Evolutionary conservation across 1,140 invertebrate genomes (phyloP), one percentile per base, ranked within the genome.

Genomic region (Pristionchus pacificus): DNA sequence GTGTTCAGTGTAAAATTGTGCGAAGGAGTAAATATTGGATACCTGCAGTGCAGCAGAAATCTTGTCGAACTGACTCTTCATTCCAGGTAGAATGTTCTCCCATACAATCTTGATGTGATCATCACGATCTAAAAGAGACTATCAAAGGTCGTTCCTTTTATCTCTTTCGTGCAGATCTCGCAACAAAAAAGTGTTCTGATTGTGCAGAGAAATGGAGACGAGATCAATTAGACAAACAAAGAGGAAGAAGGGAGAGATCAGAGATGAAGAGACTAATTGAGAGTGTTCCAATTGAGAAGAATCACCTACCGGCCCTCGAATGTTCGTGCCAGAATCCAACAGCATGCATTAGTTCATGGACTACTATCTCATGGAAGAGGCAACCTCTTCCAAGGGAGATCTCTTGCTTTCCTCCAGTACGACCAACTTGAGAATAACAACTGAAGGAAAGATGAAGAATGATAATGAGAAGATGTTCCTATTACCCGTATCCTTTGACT

Each of bases 1-100:
- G n/a, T n/a, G n/a, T n/a, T n/a, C n/a, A n/a, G n/a, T n/a, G n/a
- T n/a, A n/a, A n/a, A n/a, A n/a, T n/a, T n/a, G n/a, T n/a, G n/a
- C 6, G 38, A 49, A 10, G 38, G 19, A 49, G 38, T 49, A 49
- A 10, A 6, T 6, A 49, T 49, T 49, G 38, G 19, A n/a, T 62
- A 72, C 71, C 57, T 73, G 71, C 1, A 84, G 65, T 6, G 81
- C 82, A 3, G 80, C 72, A 15, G 78, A 80, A 70, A 83, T 81
- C 33, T 83, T 81, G 59, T 83, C 80, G 63, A 83, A 83, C 66
- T 83, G 81, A n/a, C 70, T 74, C 60, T 84, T 81, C 82, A 82
- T 84, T 58, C 80, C 80, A 62, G 78, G 78, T 70, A 83, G 62
- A 68, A 83, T 84, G 63, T 83, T 83, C 57, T 83, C 82, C 81